Percentiles rank a stretch among this genome's conserved stretches.
phyloP scores from a whole-genome alignment of 2,113 vertebrate species.

The Chascanopsetta lugubris region DNA sequence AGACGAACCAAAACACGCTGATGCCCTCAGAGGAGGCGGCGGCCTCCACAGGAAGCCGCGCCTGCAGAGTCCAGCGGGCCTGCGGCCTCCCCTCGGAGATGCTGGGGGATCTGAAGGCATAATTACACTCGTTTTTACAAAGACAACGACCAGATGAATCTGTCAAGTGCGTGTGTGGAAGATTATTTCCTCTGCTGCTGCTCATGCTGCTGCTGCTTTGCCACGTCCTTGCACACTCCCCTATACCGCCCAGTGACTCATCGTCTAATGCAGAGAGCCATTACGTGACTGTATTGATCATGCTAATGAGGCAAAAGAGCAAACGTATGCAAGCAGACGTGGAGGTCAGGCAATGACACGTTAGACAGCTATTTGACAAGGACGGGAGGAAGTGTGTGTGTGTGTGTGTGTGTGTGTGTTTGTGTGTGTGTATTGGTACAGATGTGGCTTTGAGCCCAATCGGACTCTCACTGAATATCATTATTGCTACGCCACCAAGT shows the following conservation, averaged over 20 bases:
- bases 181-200: neutral
- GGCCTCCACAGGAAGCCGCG: conserved; percentile 1
- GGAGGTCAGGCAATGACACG: conserved; percentile 64
- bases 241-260: conserved; percentile 29
- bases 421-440: neutral
- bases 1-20: conserved; percentile 51
- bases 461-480: too few species aligned
- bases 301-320: conserved; percentile 70
- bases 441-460: too few species aligned
- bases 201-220: conserved; percentile 19
- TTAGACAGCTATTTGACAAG: conserved; percentile 61
- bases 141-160: conserved; percentile 3
- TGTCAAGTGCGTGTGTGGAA: neutral
- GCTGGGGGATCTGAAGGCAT: conserved; percentile 13
- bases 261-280: conserved; percentile 43
- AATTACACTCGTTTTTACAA: conserved; percentile 5
- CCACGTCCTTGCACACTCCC: neutral
- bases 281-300: conserved; percentile 70
- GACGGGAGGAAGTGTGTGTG: conserved; percentile 15
- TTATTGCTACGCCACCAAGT: too few species aligned
- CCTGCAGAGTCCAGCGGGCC: conserved; percentile 23
- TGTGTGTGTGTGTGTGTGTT: conserved; percentile 24
- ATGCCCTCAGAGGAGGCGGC: conserved; percentile 35
- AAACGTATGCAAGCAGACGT: conserved; percentile 48
- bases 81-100: conserved; percentile 18